phyloP scores from a whole-genome alignment of 2,797 vertebrate genomes.

The Lemur catta region DNA sequence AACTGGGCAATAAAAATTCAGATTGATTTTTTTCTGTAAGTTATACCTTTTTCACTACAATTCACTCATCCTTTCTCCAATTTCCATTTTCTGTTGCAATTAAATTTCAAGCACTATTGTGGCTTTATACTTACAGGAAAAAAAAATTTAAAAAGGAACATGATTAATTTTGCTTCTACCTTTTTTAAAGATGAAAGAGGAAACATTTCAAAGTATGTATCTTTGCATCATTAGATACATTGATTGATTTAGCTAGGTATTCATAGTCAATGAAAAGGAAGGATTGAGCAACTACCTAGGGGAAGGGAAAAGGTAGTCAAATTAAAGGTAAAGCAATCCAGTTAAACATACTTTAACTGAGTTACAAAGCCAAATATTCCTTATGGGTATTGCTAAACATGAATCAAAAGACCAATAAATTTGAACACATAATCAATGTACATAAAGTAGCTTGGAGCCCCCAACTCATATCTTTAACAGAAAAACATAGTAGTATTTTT shows the following conservation, averaged over 20 bases:
- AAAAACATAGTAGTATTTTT: background rate
- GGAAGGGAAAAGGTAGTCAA: background rate
- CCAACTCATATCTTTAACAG: background rate
- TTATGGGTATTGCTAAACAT: slow-evolving; percentile 20
- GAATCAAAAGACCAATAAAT: background rate
- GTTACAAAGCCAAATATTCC: background rate
- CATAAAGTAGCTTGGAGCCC: background rate
- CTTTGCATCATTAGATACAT: background rate
- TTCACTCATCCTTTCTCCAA: slow-evolving; percentile 18
- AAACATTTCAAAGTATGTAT: slow-evolving; percentile 30
- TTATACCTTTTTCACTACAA: background rate
- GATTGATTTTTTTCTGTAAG: slow-evolving; percentile 24
- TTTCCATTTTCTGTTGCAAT: slow-evolving; percentile 41
- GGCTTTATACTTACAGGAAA: background rate
- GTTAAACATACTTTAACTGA: slow-evolving; percentile 7
- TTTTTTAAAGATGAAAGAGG: slow-evolving; percentile 10
- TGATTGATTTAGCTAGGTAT: background rate
- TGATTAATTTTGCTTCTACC: slow-evolving; percentile 21
- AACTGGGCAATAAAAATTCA: slow-evolving; percentile 61
- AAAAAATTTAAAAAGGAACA: background rate
- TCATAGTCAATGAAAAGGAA: background rate
- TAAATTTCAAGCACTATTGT: background rate
- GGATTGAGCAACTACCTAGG: background rate
- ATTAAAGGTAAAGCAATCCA: background rate
- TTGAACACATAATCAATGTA: slow-evolving; percentile 17